phyloP scores from a whole-genome alignment of 1,140 invertebrate species.

The Metopolophium dirhodum region DNA sequence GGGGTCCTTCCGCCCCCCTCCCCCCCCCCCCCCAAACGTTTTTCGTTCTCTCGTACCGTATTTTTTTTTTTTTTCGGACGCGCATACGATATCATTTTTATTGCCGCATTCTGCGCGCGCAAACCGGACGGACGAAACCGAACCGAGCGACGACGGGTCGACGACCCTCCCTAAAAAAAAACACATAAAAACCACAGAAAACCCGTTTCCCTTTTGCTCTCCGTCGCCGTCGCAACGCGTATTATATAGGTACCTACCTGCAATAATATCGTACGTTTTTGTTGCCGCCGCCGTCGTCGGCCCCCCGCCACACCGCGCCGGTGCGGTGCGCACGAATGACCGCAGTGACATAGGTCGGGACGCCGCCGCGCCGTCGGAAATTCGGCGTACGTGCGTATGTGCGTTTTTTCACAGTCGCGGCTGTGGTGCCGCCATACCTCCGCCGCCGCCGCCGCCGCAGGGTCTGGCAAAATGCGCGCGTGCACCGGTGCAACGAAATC shows the following conservation, averaged over 20 bases:
- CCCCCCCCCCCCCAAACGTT: neutral
- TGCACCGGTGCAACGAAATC: neutral
- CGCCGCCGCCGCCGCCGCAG: neutral
- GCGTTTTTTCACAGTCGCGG: neutral
- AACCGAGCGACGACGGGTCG: slow-evolving; percentile 32
- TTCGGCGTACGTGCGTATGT: slow-evolving; percentile 2
- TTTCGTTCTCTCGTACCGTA: slow-evolving; percentile 20
- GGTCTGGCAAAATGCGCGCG: slow-evolving; percentile 10
- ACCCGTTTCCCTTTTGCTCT: slow-evolving; percentile 54
- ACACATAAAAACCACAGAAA: slow-evolving; percentile 27
- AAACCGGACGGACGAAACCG: slow-evolving; percentile 21
- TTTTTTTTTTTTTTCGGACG: neutral
- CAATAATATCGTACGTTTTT: neutral
- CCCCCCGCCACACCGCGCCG: neutral
- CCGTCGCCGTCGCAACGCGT: neutral
- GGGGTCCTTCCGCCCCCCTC: slow-evolving; percentile 4
- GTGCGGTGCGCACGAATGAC: slow-evolving; percentile 17
- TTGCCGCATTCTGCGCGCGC: neutral
- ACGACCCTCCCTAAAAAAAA: slow-evolving; percentile 42
- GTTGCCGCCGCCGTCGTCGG: neutral
- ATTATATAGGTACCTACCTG: neutral
- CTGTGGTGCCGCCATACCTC: neutral
- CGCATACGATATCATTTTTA: neutral
- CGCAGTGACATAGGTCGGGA: slow-evolving; percentile 52
- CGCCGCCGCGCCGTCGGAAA: neutral